Conservation (phyloP, 1,140 invertebrate species). For the Heliconius melpomene region DNA sequence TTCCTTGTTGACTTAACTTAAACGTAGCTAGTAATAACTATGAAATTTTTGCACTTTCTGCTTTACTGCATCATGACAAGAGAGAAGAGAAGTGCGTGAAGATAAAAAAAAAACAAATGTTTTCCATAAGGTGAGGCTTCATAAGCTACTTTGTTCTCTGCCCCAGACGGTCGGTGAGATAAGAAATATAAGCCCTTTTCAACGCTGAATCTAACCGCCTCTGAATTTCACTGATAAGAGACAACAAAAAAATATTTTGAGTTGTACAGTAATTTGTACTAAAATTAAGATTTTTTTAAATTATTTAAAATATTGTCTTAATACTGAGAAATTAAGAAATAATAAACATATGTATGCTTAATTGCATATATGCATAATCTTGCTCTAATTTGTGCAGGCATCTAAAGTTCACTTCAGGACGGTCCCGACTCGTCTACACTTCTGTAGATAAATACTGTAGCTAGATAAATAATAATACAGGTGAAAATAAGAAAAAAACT, state of each 20-base stretch:
- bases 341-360: too few relatives aligned
- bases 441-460: too few relatives aligned
- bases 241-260: neutral
- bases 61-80: too few relatives aligned
- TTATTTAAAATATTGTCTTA: neutral
- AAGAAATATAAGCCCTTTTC: constrained; percentile 9
- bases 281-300: neutral
- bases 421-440: too few relatives aligned
- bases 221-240: constrained; percentile 7
- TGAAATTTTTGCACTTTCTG: too few relatives aligned
- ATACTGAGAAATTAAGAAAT: too few relatives aligned
- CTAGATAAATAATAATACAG: too few relatives aligned
- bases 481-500: neutral
- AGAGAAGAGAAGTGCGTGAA: neutral
- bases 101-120: neutral
- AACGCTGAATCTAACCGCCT: neutral
- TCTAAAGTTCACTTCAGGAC: too few relatives aligned
- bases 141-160: neutral
- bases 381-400: too few relatives aligned
- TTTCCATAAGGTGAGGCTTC: neutral
- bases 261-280: neutral
- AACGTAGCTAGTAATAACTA: too few relatives aligned
- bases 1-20: too few relatives aligned
- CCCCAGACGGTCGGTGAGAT: neutral
- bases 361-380: too few relatives aligned